phyloP scores from a whole-genome alignment of 2,797 vertebrate species.

The Brotula barbata region DNA sequence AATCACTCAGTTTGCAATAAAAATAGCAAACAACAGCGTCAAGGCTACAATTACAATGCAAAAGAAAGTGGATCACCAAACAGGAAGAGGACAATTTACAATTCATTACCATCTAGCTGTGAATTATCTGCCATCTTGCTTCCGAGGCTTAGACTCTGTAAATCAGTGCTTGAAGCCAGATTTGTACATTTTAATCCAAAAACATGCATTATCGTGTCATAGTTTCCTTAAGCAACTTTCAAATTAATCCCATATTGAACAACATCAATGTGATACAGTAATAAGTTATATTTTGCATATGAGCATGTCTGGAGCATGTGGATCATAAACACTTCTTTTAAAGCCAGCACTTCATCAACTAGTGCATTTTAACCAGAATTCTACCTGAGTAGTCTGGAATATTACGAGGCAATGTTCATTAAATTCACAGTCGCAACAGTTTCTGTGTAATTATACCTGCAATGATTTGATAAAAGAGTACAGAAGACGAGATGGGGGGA shows the following conservation, averaged over 20 bases:
- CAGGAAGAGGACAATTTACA: too few relatives aligned
- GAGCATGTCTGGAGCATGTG: conserved; percentile 12
- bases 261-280: conserved; percentile 9
- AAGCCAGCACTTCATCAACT: conserved; percentile 12
- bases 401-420: conserved; percentile 29
- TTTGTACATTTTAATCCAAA: background rate
- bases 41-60: too few relatives aligned
- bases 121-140: too few relatives aligned
- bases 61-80: too few relatives aligned
- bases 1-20: too few relatives aligned
- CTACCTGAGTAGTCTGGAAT: conserved; percentile 7
- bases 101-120: too few relatives aligned
- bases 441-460: conserved; percentile 50
- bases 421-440: conserved; percentile 37
- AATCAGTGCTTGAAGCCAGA: too few relatives aligned
- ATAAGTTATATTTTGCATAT: conserved; percentile 3
- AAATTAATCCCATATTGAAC: conserved; percentile 10
- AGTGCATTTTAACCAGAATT: conserved; percentile 4
- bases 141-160: too few relatives aligned
- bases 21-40: too few relatives aligned
- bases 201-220: background rate
- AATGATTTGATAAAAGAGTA: conserved; percentile 50
- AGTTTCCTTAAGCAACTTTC: conserved; percentile 22
- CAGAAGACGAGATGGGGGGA: conserved; percentile 38
- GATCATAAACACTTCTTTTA: conserved; percentile 20